These are phyloP conservation scores for Trididemnum miniatum DNA, from an alignment of 23 tunicate genomes.

Conservation along the genomic window DNA sequence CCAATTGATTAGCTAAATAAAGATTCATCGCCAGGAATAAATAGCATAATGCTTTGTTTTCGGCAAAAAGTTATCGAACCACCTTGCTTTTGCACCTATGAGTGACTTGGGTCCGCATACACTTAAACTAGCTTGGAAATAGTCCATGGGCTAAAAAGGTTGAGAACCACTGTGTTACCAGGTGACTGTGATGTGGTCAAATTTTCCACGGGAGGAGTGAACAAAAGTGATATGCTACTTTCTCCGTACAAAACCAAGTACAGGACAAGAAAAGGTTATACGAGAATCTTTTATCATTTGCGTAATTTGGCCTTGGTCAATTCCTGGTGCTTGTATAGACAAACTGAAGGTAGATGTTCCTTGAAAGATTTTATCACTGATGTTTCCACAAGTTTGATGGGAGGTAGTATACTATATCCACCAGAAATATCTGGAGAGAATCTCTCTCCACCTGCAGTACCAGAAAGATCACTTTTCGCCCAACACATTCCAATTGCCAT, in stretches of 20 bases:
- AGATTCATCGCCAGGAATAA: too few species aligned
- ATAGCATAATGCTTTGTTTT: too few species aligned
- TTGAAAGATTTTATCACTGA: neutral
- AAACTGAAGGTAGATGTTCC: neutral
- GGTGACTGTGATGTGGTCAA: too few species aligned
- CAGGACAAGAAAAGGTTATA: neutral
- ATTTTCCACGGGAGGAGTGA: neutral
- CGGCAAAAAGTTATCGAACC: too few species aligned
- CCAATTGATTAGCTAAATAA: too few species aligned
- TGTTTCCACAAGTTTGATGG: neutral
- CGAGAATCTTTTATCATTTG: neutral
- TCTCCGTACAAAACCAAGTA: neutral
- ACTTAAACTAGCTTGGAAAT: too few species aligned
- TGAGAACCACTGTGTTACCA: too few species aligned
- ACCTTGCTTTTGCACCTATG: too few species aligned
- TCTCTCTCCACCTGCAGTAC: neutral
- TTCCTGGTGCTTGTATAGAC: neutral
- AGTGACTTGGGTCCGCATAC: too few species aligned
- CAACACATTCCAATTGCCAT: neutral
- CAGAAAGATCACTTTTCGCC: neutral
- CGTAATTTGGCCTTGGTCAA: neutral
- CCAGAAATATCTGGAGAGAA: neutral
- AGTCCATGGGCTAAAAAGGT: too few species aligned
- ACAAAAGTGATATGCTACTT: neutral
- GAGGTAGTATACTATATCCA: neutral